Evolutionary conservation across 2,113 vertebrate species (phyloP).

Genomic region (Penelope pileata): DNA sequence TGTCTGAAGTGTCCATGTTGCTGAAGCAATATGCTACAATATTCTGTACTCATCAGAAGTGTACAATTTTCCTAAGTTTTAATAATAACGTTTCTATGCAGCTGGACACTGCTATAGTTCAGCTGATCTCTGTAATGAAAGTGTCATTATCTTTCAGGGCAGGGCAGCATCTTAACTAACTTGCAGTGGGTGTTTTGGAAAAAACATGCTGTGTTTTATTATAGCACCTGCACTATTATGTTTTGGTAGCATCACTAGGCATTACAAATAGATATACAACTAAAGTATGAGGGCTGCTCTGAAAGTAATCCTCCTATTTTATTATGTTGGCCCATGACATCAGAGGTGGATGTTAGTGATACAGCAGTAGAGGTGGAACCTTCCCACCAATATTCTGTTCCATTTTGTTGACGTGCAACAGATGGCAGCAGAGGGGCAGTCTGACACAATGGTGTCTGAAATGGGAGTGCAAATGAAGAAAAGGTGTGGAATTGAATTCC

Average conservation of each 20-base stretch:
- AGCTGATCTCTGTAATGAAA: background rate
- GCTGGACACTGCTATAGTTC: background rate
- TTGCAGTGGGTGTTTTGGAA: accelerated
- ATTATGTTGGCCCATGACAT: too few species aligned
- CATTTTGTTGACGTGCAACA: too few species aligned
- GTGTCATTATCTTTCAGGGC: background rate
- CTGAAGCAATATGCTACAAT: background rate
- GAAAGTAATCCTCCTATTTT: too few species aligned
- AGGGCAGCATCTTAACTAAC: background rate
- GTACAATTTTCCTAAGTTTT: background rate
- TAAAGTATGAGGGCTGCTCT: too few species aligned
- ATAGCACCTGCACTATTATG: background rate
- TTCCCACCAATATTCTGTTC: too few species aligned
- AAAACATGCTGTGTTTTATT: background rate
- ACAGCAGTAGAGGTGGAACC: too few species aligned
- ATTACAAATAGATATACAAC: background rate
- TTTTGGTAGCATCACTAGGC: background rate
- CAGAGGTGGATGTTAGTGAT: too few species aligned
- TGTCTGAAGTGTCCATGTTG: background rate
- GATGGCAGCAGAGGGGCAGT: too few species aligned
- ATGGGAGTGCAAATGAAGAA: too few species aligned
- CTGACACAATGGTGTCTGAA: too few species aligned
- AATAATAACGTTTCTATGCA: background rate
- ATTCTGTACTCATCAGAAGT: background rate
- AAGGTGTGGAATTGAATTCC: too few species aligned